Base-by-base conservation (phyloP, 2,113 vertebrate species). In the Aldabrachelys gigantea region DNA sequence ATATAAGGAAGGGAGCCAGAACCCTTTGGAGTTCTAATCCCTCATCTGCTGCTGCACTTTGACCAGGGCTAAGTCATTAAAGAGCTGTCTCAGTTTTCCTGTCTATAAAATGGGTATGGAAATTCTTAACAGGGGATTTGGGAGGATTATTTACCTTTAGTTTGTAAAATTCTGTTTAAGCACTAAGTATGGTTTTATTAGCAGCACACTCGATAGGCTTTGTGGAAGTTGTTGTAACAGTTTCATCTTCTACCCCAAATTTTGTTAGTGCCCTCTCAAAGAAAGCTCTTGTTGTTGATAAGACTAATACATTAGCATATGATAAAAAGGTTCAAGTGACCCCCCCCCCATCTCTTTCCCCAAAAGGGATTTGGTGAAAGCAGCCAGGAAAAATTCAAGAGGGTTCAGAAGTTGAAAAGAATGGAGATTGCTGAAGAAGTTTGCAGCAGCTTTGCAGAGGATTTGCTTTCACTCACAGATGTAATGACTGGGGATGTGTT, bases 281-380 rank as follows among this genome's bases (percentile, higher is more conserved):
- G 57, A 52, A 31, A 31, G 8, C 2, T 38, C 3, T 5, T n/a
- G 1, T 16, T 56, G 69, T 13, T 6, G 6, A 38, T 21, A 41
- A 81, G 29, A 10, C 0, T 3, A 59, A 41, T 31, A 49, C 9
- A 13, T 11, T 31, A 25, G 78, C 35, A 82, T 24, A 56, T 53
- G 54, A 0, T 0, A 49, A 22, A 24, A 53, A n/a, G 44, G 12
- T n/a, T 19, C 0, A 1, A 69, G 6, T 25, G 25, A 50, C 35
- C 35, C 50, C 50, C 10, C 31, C 80, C 80, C 72, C 52, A 21
- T 21, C 52, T 53, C 17, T 53, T 53, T 53, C 29, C 79, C 44
- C 19, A 47, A 41, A 22, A 38, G 13, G 24, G 53, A 47, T 62
- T 31, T 62, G 27, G 29, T 62, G 27, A 21, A 4, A 2, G 10